These are phyloP conservation scores for Ephestia elutella DNA, from an alignment of 1,140 invertebrate species.

Conservation along the genomic window DNA sequence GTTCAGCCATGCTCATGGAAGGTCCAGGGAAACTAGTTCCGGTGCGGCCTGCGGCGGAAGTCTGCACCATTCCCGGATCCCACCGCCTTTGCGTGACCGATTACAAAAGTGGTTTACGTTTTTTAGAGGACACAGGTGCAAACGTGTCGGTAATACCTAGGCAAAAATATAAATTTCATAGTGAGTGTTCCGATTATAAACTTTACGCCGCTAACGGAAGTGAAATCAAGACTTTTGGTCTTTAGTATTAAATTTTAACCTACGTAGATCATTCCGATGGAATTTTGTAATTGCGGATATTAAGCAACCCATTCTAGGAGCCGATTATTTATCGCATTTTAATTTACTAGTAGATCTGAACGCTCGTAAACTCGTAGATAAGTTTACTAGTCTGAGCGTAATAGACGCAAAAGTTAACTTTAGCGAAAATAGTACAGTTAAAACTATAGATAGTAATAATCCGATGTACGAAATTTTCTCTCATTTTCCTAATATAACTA, in stretches of 20 bases:
- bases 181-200: conserved; percentile 17
- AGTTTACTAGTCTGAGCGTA: too few relatives aligned
- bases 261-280: conserved; percentile 41
- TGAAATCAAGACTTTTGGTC: conserved; percentile 47
- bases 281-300: conserved; percentile 50
- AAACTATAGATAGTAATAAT: neutral
- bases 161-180: neutral
- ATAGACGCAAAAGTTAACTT: too few relatives aligned
- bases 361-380: too few relatives aligned
- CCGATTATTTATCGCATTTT: conserved; percentile 49
- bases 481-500: too few relatives aligned
- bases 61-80: neutral
- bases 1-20: too few relatives aligned
- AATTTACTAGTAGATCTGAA: conserved; percentile 38
- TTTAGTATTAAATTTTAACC: conserved; percentile 32
- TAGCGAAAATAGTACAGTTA: neutral
- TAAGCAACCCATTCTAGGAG: conserved; percentile 45
- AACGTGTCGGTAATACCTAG: conserved; percentile 39
- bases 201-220: conserved; percentile 26
- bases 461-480: neutral
- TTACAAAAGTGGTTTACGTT: conserved; percentile 12
- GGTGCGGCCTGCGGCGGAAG: too few relatives aligned
- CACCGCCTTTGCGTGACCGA: conserved; percentile 31
- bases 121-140: conserved; percentile 40
- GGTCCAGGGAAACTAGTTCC: too few relatives aligned